Base-by-base conservation (phyloP, 2,797 vertebrate genomes). In the Sebastes vulpes region DNA sequence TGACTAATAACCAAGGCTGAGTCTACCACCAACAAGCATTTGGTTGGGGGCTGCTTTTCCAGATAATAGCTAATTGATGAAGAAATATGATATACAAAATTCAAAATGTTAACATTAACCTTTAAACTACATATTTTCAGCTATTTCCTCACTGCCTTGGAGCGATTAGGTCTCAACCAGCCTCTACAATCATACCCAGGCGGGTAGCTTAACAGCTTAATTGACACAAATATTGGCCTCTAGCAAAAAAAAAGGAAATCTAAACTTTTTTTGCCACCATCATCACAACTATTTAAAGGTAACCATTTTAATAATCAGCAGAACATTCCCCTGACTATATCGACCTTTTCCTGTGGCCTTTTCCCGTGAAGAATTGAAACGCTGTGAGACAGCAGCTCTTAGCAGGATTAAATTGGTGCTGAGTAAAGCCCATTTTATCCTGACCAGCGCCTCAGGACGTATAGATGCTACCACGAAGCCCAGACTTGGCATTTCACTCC, bases 401-500 rank as follows among this genome's bases (percentile, higher is more conserved):
- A 87, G 83, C 72, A 72, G 90, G 85, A 94, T 92, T 93, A 92
- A 90, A 90, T 74, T 81, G 83, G 74, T 89, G 88, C 87, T 84
- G 86, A 91, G 88, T 84, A 86, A 91, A 92, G 81, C 70, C 72
- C 38, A 76, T 91, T 88, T 89, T 52, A 85, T 84, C 84, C 88
- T 76, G 85, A 90, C 79, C 70, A 75, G 53, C 1, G 63, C 80
- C 70, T 76, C 75, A 80, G 85, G 82, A 90, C 52, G 53, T 85
- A 68, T 82, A 72, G 89, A 91, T 63, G 78, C 76, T 75, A 85
- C 86, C 59, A 68, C 26, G 57, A 77, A 80, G 79, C 52, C 65
- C 25, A 16, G 77, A 71, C 67, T 72, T 87, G 75, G 77, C 82
- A 88, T 87, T 90, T 85, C 35, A 68, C 65, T 85, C 29, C 29